Base-by-base conservation (phyloP, 2,888 invertebrate genomes). In the Drosophila emarginata region DNA sequence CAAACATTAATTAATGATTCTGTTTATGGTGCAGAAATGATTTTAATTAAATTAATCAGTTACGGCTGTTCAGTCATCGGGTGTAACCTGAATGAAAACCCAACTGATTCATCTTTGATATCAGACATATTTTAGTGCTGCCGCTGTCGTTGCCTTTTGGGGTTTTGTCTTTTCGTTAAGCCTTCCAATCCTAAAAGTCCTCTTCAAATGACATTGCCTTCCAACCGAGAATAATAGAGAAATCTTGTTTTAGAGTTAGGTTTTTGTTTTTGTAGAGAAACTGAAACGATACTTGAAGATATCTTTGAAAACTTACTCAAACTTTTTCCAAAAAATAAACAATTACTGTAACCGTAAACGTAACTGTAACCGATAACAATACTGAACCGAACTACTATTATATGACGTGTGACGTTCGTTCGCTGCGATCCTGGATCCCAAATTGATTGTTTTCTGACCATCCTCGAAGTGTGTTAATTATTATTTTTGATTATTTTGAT, bases 31-130 rank as follows among this genome's bases (percentile, higher is more conserved):
- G 83, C 83, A 87, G 78, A 87, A 88, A 78, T 64, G 51, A 76
- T 67, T 87, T 84, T 86, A 84, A 88, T 84, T 86, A 74, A 75
- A 73, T 86, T 86, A 83, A 88, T 83, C 83, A 83, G 80, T 83
- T 80, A 75, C 82, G 87, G 84, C 72, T 66, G 73, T 64, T 86
- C 69, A 80, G 51, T 78, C 80, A 73, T 80, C 32, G 32, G 32
- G 4, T 32, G 32, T 32, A 32, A 32, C 32, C 32, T 32, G 32
- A 32, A 32, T 32, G 32, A 32, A 32, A 32, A 1, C 9, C 32
- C 9, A 32, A 32, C 1, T 32, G 32, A 32, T 32, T 32, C 32
- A 32, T 32, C 32, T 32, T 32, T 11, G 32, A 2, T 32, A 32
- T 32, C 1, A 11, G 32, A 11, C 32, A 32, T 32, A 5, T 26